phyloP scores from a whole-genome alignment of 2,113 vertebrate genomes.

The Malurus alboscapulatus region DNA sequence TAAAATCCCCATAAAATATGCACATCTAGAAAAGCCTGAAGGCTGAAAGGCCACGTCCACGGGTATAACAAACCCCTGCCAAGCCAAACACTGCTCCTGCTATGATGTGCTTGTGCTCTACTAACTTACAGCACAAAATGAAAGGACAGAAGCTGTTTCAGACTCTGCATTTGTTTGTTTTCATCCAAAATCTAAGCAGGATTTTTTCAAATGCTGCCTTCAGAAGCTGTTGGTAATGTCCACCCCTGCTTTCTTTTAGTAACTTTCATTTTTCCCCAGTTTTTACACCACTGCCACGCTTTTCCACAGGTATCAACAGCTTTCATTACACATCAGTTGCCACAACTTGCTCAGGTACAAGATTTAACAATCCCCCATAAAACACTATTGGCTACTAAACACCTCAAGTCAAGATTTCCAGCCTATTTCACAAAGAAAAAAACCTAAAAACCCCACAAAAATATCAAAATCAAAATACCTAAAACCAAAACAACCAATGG shows the following conservation, averaged over 20 bases:
- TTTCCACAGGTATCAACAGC: not conserved
- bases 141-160: not conserved
- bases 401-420: not conserved
- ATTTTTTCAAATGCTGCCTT: not conserved
- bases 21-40: not conserved
- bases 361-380: not conserved
- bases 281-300: not conserved
- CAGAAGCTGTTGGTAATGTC: not conserved
- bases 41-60: not conserved
- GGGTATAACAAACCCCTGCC: not conserved
- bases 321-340: not conserved
- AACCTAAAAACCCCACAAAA: not conserved
- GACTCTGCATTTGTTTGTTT: not conserved
- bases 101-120: not conserved
- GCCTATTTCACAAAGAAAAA: not conserved
- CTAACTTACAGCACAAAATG: not conserved
- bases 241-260: not conserved
- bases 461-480: not conserved
- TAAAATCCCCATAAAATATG: not conserved
- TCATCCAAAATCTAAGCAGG: not conserved
- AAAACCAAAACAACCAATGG: not conserved
- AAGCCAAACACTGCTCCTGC: not conserved
- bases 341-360: not conserved
- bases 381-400: not conserved
- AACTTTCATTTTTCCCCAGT: not conserved